Conservation (phyloP, 2,888 invertebrate species). For the Acanthococcus lagerstroemiae region DNA sequence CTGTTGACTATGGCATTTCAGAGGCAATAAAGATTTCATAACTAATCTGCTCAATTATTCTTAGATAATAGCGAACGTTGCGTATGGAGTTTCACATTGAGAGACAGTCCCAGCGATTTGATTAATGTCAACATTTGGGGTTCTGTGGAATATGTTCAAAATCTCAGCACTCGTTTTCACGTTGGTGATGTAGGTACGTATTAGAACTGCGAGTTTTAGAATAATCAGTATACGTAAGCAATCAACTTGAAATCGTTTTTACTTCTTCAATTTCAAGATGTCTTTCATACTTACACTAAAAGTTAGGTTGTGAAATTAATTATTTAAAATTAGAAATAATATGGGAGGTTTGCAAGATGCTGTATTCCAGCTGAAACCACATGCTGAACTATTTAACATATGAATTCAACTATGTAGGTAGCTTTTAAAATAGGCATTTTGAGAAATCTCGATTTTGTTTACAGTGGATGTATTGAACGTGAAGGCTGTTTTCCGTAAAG, state of each 20-base stretch:
- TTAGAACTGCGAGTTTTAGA: constrained; percentile 36
- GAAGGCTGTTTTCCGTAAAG: constrained; percentile 47
- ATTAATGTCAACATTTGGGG: constrained; percentile 73
- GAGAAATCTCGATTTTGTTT: constrained; percentile 34
- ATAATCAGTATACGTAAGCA: neutral
- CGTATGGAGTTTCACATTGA: constrained; percentile 65
- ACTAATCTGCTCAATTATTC: neutral
- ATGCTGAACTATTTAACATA: too few species aligned
- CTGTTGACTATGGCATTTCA: too few species aligned
- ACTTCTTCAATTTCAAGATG: too few species aligned
- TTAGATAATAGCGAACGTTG: constrained; percentile 48
- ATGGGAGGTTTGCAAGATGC: too few species aligned
- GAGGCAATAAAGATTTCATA: too few species aligned
- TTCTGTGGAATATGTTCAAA: constrained; percentile 50
- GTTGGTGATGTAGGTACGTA: constrained; percentile 65
- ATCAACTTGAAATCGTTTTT: too few species aligned
- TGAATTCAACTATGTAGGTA: neutral
- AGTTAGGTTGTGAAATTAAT: too few species aligned
- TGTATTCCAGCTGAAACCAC: too few species aligned
- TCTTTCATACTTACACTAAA: too few species aligned
- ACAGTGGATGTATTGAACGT: constrained; percentile 60
- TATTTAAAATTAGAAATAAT: too few species aligned
- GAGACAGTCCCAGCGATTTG: constrained; percentile 60
- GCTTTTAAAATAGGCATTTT: neutral
- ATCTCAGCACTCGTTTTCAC: constrained; percentile 52